Conservation (phyloP, 2,888 invertebrate genomes). For the Pomacea canaliculata region DNA sequence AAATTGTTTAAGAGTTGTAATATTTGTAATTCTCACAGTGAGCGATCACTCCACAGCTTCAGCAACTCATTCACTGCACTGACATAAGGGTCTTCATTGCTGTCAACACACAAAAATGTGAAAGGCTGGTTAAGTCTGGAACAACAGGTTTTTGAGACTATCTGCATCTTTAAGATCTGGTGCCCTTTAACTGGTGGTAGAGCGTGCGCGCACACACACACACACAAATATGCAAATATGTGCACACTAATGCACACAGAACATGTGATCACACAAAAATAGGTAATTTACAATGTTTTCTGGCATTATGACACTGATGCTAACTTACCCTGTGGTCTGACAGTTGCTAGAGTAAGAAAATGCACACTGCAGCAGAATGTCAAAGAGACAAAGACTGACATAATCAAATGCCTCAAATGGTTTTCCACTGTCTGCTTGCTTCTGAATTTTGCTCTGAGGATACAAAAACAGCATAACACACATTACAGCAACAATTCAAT, state of each 20-base stretch:
- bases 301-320: too few relatives aligned
- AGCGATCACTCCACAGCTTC: conserved; percentile 38
- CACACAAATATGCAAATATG: too few relatives aligned
- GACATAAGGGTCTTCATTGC: conserved; percentile 50
- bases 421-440: conserved; percentile 10
- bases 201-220: too few relatives aligned
- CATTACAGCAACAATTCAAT: too few relatives aligned
- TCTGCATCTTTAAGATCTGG: too few relatives aligned
- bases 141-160: too few relatives aligned
- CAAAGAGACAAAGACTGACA: conserved; percentile 29
- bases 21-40: conserved; percentile 32
- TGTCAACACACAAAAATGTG: conserved; percentile 14
- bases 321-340: conserved; percentile 30
- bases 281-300: too few relatives aligned
- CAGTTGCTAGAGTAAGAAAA: conserved; percentile 35
- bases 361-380: conserved; percentile 34
- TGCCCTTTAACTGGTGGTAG: too few relatives aligned
- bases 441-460: conserved; percentile 25
- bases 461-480: neutral
- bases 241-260: too few relatives aligned
- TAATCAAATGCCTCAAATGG: conserved; percentile 32
- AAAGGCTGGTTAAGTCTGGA: too few relatives aligned
- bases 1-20: too few relatives aligned
- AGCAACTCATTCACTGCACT: conserved; percentile 45
- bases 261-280: too few relatives aligned